phyloP scores from a whole-genome alignment of 2,797 vertebrate species.

The Ataeniobius toweri region DNA sequence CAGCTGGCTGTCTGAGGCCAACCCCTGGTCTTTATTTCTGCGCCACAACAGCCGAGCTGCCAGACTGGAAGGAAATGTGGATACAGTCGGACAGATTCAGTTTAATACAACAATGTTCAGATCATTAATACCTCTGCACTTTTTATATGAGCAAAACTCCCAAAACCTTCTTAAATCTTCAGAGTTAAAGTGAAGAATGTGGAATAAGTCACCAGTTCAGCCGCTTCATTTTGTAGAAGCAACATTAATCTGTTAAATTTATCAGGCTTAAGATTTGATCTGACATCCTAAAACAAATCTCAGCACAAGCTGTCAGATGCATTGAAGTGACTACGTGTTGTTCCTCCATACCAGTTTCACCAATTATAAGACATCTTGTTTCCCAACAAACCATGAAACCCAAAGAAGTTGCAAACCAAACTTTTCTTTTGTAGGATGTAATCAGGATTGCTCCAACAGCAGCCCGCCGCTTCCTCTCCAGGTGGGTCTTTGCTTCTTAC shows the following conservation, averaged over 20 bases:
- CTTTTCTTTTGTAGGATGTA: too few relatives aligned
- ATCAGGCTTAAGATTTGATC: background rate
- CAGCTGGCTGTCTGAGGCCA: constrained; percentile 87
- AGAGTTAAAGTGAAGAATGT: background rate
- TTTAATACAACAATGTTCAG: too few relatives aligned
- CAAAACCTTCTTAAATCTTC: background rate
- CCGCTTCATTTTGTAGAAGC: background rate
- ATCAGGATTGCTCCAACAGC: background rate
- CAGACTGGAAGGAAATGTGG: constrained; percentile 75
- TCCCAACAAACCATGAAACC: background rate
- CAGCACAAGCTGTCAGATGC: background rate
- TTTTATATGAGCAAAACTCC: background rate
- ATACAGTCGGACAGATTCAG: background rate
- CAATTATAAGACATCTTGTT: background rate
- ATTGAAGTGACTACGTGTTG: too few relatives aligned
- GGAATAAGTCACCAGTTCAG: background rate
- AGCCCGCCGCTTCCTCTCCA: background rate
- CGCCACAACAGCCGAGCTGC: constrained; percentile 91
- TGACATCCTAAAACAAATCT: background rate
- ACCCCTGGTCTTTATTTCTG: constrained; percentile 83
- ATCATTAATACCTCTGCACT: background rate
- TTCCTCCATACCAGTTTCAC: background rate
- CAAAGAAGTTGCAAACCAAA: background rate
- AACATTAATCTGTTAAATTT: background rate
- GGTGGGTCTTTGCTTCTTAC: constrained; percentile 69